Evolutionary conservation across 92 coral and sea anemone genomes (phyloP).

Genomic region (Epizoanthus illoricatus): DNA sequence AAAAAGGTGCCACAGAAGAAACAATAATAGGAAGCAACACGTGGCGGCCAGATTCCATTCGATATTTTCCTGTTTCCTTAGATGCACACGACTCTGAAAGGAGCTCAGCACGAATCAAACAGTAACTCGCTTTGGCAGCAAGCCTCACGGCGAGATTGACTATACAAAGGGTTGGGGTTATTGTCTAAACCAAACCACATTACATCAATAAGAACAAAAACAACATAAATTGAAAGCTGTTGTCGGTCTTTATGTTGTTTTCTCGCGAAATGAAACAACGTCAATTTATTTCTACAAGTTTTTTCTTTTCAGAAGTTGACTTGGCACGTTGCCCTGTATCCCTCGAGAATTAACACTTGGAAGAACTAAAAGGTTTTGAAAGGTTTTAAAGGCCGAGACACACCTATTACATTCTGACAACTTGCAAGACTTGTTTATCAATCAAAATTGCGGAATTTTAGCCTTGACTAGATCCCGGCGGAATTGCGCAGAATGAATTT

Average conservation of each 20-base stretch:
- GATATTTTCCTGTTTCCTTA: slow-evolving; percentile 2
- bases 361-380: too few relatives aligned
- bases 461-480: too few relatives aligned
- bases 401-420: too few relatives aligned
- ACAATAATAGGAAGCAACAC: not conserved
- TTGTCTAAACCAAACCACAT: slow-evolving; percentile 7
- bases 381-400: too few relatives aligned
- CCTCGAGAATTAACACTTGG: too few relatives aligned
- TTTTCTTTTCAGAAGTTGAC: not conserved
- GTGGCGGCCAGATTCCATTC: slow-evolving; percentile 22
- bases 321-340: too few relatives aligned
- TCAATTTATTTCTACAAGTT: not conserved
- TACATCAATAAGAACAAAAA: not conserved
- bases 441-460: too few relatives aligned
- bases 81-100: slow-evolving; percentile 8
- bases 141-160: not conserved
- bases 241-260: not conserved
- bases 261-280: not conserved
- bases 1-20: not conserved
- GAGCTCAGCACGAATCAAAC: not conserved
- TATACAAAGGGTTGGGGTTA: not conserved
- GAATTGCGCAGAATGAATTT: too few relatives aligned
- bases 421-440: too few relatives aligned
- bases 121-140: not conserved
- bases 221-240: not conserved